These are phyloP conservation scores for Dicyrtoma fusca DNA, from an alignment of 2,888 invertebrate species.

Conservation along the genomic window DNA sequence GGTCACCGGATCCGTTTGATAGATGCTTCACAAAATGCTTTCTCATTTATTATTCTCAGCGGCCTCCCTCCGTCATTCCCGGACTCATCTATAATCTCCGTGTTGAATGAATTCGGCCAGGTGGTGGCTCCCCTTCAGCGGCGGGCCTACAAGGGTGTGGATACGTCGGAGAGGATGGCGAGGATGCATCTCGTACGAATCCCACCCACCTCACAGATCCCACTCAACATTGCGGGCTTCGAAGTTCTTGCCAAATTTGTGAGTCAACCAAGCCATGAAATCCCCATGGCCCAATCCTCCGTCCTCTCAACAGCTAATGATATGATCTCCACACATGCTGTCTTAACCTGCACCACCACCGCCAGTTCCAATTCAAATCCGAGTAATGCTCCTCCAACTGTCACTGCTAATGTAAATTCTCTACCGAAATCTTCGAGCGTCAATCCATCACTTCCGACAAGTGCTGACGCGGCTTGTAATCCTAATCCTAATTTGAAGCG, in stretches of 20 bases:
- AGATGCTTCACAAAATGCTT: conserved; percentile 38
- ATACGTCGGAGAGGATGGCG: conserved; percentile 60
- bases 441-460: too few relatives aligned
- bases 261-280: neutral
- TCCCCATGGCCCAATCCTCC: too few relatives aligned
- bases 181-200: conserved; percentile 57
- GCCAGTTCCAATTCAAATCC: too few relatives aligned
- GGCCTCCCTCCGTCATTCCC: conserved; percentile 44
- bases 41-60: conserved; percentile 38
- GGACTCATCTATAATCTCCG: conserved; percentile 50
- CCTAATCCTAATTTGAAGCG: too few relatives aligned
- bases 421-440: too few relatives aligned
- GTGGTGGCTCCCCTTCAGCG: conserved; percentile 58
- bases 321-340: too few relatives aligned
- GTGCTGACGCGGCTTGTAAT: too few relatives aligned
- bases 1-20: conserved; percentile 39
- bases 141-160: conserved; percentile 59
- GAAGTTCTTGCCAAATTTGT: conserved; percentile 39
- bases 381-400: too few relatives aligned
- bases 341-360: too few relatives aligned
- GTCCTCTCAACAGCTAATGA: too few relatives aligned
- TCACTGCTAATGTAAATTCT: too few relatives aligned
- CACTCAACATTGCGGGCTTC: conserved; percentile 56
- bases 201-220: conserved; percentile 34
- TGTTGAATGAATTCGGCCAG: conserved; percentile 56